A percentile compares a stretch with the other conserved stretches of the same genome.
phyloP scores from a whole-genome alignment of 2,797 vertebrate genomes.

The Pempheris klunzingeri region DNA sequence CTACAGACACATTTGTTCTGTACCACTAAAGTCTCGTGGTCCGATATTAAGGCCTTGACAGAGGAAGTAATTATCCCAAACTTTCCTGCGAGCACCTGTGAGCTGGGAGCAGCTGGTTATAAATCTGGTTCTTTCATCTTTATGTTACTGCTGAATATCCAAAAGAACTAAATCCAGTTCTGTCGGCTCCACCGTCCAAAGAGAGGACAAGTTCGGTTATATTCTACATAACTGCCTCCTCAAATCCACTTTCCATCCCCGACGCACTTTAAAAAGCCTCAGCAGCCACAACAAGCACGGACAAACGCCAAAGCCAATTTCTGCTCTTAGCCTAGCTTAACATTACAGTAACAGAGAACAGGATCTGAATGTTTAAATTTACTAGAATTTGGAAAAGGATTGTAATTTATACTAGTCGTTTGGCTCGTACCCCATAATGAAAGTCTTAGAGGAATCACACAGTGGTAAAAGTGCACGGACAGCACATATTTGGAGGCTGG shows the following conservation, averaged over 20 bases:
- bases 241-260: constrained; percentile 47
- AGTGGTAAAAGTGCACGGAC: constrained; percentile 81
- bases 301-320: constrained; percentile 52
- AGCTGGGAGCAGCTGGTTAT: constrained; percentile 6
- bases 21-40: not conserved
- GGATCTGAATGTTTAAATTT: constrained; percentile 72
- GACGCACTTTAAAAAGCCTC: constrained; percentile 34
- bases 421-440: constrained; percentile 74
- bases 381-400: constrained; percentile 70
- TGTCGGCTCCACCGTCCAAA: constrained; percentile 36
- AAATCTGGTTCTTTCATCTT: constrained; percentile 47
- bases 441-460: constrained; percentile 81
- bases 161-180: constrained; percentile 33
- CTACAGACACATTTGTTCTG: not conserved
- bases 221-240: constrained; percentile 55
- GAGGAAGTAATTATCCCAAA: constrained; percentile 29
- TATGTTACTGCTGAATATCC: constrained; percentile 24
- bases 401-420: constrained; percentile 77
- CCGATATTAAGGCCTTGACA: not conserved
- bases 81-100: constrained; percentile 39
- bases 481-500: constrained; percentile 84
- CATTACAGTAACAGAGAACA: constrained; percentile 61
- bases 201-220: constrained; percentile 44
- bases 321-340: constrained; percentile 50
- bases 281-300: constrained; percentile 46